A percentile compares a stretch with the other conserved stretches of the same genome.
These are phyloP conservation scores for Nephrotoma guestfalica DNA, from an alignment of 2,888 invertebrate species.

Conservation along the genomic window DNA sequence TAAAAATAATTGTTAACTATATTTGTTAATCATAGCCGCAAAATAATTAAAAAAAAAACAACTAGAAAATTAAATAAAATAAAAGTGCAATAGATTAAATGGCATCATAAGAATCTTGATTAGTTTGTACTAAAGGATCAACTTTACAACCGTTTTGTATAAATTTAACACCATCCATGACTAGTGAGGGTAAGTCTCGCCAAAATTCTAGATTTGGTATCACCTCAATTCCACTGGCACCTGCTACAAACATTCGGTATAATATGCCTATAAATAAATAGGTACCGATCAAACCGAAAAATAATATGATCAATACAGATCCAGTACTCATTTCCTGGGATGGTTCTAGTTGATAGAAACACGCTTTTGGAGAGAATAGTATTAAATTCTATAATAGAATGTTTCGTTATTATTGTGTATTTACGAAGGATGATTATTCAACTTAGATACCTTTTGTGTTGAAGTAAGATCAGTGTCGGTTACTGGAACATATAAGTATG, in stretches of 20 bases:
- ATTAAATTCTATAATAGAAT: neutral
- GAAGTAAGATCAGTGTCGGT: neutral
- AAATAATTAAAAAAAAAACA: neutral
- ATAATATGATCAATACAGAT: conserved; percentile 46
- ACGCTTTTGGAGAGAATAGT: neutral
- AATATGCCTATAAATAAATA: conserved; percentile 53
- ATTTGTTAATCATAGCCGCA: neutral
- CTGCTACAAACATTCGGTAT: conserved; percentile 49
- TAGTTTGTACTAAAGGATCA: neutral
- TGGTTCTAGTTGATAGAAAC: neutral
- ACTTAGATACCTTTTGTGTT: neutral
- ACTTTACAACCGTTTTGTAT: conserved; percentile 14
- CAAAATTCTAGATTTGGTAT: conserved; percentile 62
- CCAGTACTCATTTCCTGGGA: conserved; percentile 25
- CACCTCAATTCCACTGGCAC: conserved; percentile 56
- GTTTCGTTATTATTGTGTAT: neutral
- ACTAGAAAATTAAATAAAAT: too few species aligned
- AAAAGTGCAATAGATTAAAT: conserved; percentile 10
- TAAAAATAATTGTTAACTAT: neutral
- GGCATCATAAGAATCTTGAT: conserved; percentile 13
- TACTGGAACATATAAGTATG: neutral
- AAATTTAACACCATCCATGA: conserved; percentile 25
- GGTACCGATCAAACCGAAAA: conserved; percentile 39
- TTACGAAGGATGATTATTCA: neutral
- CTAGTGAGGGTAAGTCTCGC: conserved; percentile 50